phyloP scores from a whole-genome alignment of 2,797 vertebrate genomes.

The Neopelma chrysocephalum region DNA sequence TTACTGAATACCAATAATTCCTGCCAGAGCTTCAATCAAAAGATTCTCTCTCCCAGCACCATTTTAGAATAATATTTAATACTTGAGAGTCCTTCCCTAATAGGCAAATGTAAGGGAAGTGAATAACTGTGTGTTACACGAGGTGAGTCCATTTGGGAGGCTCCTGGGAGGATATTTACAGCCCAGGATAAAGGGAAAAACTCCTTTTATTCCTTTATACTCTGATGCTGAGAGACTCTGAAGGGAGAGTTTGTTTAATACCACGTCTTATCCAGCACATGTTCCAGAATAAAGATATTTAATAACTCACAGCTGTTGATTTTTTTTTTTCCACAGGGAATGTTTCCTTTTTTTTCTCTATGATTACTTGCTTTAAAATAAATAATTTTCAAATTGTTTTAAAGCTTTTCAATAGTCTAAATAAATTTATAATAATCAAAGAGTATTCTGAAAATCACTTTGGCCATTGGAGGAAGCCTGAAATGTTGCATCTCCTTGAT shows the following conservation, averaged over 20 bases:
- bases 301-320: neutral
- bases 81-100: neutral
- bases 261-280: neutral
- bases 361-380: neutral
- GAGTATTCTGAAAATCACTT: neutral
- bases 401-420: neutral
- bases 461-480: neutral
- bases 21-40: conserved; percentile 32
- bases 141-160: neutral
- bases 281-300: neutral
- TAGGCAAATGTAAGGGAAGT: neutral
- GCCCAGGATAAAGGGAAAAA: neutral
- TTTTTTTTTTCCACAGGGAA: neutral
- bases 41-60: neutral
- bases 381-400: neutral
- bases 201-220: neutral
- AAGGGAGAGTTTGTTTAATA: neutral
- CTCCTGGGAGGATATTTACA: neutral
- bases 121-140: neutral
- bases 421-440: neutral
- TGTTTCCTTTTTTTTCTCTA: neutral
- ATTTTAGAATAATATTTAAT: neutral
- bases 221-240: neutral
- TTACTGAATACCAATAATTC: conserved; percentile 60
- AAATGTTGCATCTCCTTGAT: neutral